These are phyloP conservation scores for Samia ricini DNA, from an alignment of 1,140 invertebrate genomes.

Conservation along the genomic window DNA sequence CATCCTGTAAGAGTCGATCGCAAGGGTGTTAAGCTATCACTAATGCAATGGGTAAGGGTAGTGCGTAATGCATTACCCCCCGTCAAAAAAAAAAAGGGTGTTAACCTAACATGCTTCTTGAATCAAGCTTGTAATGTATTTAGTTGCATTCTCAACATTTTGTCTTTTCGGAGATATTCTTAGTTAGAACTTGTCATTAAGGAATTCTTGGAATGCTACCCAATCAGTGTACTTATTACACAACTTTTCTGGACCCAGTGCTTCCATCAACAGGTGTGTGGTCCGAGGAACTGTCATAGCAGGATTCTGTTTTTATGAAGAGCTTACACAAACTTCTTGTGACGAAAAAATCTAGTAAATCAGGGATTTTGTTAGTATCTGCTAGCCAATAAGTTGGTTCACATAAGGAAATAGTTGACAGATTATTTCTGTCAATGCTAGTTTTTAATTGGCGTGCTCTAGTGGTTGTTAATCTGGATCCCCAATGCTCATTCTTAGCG, in stretches of 20 bases:
- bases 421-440: slow-evolving; percentile 30
- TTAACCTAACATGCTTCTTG: slow-evolving; percentile 17
- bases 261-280: slow-evolving; percentile 56
- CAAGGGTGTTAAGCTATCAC: no score
- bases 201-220: slow-evolving; percentile 8
- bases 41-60: no score
- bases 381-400: no score
- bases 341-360: no score
- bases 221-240: slow-evolving; percentile 24
- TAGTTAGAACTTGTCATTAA: slow-evolving; percentile 12
- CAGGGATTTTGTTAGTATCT: no score
- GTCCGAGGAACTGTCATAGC: background rate
- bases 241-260: slow-evolving; percentile 17
- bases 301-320: background rate
- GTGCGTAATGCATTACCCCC: no score
- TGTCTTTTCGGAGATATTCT: slow-evolving; percentile 21
- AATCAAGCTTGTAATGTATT: slow-evolving; percentile 20
- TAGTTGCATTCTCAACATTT: slow-evolving; percentile 19
- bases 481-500: slow-evolving; percentile 62
- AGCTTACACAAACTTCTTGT: no score
- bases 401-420: slow-evolving; percentile 34
- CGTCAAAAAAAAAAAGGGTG: slow-evolving; percentile 5
- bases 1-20: background rate
- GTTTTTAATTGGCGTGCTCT: slow-evolving; percentile 35
- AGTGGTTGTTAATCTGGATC: slow-evolving; percentile 38